A percentile compares a stretch with the other conserved stretches of the same genome.
These are phyloP conservation scores for Nudaria mundana DNA, from an alignment of 2,888 invertebrate genomes.

Conservation along the genomic window DNA sequence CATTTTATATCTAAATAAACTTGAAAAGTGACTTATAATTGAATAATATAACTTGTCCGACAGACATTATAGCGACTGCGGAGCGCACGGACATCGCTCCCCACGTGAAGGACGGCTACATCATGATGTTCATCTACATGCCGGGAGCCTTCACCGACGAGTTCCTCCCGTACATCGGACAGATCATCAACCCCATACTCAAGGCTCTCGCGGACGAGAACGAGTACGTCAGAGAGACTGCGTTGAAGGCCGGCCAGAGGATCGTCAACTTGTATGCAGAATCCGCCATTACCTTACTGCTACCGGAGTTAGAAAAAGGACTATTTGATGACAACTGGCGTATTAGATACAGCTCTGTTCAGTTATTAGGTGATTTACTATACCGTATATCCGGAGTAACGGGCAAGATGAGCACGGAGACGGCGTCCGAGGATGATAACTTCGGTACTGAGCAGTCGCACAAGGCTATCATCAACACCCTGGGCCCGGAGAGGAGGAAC, in stretches of 20 bases:
- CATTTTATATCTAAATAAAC: too few relatives aligned
- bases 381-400: conserved; percentile 98
- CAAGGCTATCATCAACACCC: conserved; percentile 91
- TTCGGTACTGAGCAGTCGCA: conserved; percentile 99
- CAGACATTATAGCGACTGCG: conserved; percentile 95
- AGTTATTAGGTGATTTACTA: conserved; percentile 95
- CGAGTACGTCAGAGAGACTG: conserved; percentile 99
- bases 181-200: conserved; percentile 97
- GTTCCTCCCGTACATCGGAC: conserved; percentile 97
- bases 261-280: conserved; percentile 98
- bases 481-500: conserved; percentile 95
- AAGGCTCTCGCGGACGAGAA: conserved; percentile 99
- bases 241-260: conserved; percentile 96
- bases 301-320: conserved; percentile 96
- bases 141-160: conserved; percentile 97
- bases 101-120: conserved; percentile 99
- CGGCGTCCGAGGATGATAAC: conserved; percentile 98
- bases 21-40: background rate
- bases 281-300: conserved; percentile 93
- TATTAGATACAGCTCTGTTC: conserved; percentile 96
- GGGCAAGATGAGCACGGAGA: conserved; percentile 99
- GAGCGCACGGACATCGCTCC: conserved; percentile 96
- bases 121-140: conserved; percentile 99
- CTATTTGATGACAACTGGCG: conserved; percentile 99
- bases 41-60: background rate